phyloP scores from a whole-genome alignment of 2,888 invertebrate genomes.

The Thera britannica region DNA sequence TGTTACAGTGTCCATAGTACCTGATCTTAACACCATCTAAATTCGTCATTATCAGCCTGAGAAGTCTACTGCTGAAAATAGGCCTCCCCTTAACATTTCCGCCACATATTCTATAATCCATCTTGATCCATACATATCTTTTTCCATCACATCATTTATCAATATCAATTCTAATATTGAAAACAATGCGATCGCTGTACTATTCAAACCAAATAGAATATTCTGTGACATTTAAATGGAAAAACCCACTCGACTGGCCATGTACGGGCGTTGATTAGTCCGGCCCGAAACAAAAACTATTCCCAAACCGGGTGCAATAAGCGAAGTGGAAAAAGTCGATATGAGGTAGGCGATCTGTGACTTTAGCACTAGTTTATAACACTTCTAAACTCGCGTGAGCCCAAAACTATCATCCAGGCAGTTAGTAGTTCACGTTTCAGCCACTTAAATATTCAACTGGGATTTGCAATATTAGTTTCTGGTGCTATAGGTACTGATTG shows the following conservation, averaged over 20 bases:
- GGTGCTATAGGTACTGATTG: conserved; percentile 56
- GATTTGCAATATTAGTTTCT: neutral
- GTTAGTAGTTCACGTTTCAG: neutral
- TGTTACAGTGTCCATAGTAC: conserved; percentile 40
- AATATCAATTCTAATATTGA: conserved; percentile 31
- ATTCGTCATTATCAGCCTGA: neutral
- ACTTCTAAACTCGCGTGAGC: neutral
- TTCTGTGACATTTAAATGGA: conserved; percentile 60
- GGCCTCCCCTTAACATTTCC: no score
- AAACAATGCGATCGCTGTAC: conserved; percentile 47
- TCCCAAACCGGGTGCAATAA: conserved; percentile 75
- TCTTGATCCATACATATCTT: neutral
- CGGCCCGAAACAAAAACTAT: conserved; percentile 79
- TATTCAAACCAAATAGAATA: conserved; percentile 50
- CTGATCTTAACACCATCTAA: conserved; percentile 7
- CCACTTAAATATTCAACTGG: no score
- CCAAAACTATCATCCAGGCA: no score
- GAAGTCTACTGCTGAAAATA: no score
- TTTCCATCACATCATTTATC: neutral
- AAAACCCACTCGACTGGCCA: conserved; percentile 61
- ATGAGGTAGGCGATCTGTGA: conserved; percentile 64
- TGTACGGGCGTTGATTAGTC: conserved; percentile 80
- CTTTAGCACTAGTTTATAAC: conserved; percentile 7
- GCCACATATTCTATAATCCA: no score
- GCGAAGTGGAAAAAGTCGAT: conserved; percentile 83